Percentiles rank a stretch among this genome's conserved stretches.
Conservation (phyloP, 2,113 vertebrate species). For the Anas platyrhynchos region DNA sequence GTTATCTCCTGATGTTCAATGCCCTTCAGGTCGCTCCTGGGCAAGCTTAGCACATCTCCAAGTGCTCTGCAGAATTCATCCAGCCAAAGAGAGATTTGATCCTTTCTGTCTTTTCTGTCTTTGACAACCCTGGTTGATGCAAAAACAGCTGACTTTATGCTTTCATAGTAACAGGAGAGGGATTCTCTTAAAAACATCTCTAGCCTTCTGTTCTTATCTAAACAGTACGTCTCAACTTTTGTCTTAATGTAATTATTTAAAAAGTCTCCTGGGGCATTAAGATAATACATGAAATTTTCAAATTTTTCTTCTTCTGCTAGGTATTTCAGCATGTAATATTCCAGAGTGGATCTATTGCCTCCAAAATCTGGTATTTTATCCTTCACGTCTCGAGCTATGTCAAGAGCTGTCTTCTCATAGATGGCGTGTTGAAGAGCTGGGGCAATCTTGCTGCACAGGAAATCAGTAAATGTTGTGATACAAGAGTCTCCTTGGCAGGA, state of each 20-base stretch:
- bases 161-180: neutral
- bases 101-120: conserved; percentile 20
- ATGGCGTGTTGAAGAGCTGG: neutral
- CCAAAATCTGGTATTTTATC: conserved; percentile 58
- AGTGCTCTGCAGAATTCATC: too few species aligned
- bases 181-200: neutral
- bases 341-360: conserved; percentile 74
- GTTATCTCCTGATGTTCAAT: too few species aligned
- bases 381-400: conserved; percentile 65
- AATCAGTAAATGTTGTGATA: conserved; percentile 58
- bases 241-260: conserved; percentile 61
- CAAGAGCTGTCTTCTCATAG: conserved; percentile 49
- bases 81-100: too few species aligned
- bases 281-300: conserved; percentile 67
- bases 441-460: conserved; percentile 77
- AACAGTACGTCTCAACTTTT: conserved; percentile 41
- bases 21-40: too few species aligned
- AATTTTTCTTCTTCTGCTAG: conserved; percentile 78
- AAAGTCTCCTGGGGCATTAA: neutral
- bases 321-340: conserved; percentile 74
- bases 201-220: neutral
- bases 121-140: conserved; percentile 16
- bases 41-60: too few species aligned
- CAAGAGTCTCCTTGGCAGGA: conserved; percentile 72
- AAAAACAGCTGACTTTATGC: conserved; percentile 28